These are phyloP conservation scores for Thinocorus orbignyianus DNA, from an alignment of 2,113 vertebrate genomes.

Conservation along the genomic window DNA sequence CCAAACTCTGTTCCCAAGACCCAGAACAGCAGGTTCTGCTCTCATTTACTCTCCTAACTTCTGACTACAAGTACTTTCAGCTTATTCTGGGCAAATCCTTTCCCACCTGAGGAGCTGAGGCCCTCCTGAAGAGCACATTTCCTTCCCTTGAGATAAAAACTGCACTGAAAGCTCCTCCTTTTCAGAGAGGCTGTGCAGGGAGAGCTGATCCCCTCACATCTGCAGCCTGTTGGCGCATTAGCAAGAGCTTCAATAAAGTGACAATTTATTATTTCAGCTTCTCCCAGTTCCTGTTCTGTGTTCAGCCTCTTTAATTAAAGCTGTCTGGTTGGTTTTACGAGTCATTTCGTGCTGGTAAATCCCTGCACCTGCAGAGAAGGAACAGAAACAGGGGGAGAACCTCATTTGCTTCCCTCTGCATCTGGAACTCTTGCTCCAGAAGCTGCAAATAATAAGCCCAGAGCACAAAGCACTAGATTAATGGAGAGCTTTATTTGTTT, in stretches of 20 bases:
- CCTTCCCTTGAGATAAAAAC: background rate
- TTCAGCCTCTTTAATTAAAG: constrained; percentile 8
- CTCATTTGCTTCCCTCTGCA: background rate
- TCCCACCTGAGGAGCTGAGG: background rate
- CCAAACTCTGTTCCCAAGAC: background rate
- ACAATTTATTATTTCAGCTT: background rate
- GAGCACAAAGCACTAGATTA: background rate
- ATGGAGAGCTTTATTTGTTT: background rate
- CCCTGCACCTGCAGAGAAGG: background rate
- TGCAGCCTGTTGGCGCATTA: background rate
- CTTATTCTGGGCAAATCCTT: background rate
- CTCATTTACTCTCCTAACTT: background rate
- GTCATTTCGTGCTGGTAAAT: background rate
- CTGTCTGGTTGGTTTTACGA: background rate
- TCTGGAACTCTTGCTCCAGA: background rate
- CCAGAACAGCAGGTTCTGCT: background rate
- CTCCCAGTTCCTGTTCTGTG: background rate
- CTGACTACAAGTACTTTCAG: background rate
- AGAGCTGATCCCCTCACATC: background rate
- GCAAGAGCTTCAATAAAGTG: background rate
- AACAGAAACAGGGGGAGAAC: background rate
- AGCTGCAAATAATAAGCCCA: background rate
- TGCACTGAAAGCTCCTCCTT: background rate
- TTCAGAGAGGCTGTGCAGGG: background rate
- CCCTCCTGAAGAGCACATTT: background rate